Conservation (phyloP, 2,113 vertebrate genomes). For the Bombycilla garrulus region DNA sequence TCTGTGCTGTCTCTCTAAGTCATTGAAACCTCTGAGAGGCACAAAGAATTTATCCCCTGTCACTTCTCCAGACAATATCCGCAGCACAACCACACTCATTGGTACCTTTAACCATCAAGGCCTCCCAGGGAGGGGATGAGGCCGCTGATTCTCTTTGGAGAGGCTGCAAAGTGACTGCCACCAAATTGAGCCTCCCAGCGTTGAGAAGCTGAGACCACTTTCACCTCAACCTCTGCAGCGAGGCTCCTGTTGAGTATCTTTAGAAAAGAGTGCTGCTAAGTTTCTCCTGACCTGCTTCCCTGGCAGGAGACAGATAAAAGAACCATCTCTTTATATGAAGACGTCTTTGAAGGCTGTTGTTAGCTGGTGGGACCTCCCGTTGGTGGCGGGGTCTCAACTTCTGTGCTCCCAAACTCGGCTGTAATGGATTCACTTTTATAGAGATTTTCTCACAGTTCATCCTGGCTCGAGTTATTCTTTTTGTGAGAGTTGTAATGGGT, state of each 20-base stretch:
- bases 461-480: not conserved
- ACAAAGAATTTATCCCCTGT: not conserved
- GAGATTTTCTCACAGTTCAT: not conserved
- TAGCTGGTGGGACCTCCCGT: not conserved
- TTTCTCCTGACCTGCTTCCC: not conserved
- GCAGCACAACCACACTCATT: not conserved
- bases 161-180: not conserved
- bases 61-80: not conserved
- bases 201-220: not conserved
- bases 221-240: not conserved
- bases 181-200: not conserved
- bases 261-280: not conserved
- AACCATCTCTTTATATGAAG: not conserved
- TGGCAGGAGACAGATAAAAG: constrained; percentile 10
- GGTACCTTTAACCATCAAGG: not conserved
- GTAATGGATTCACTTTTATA: not conserved
- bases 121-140: not conserved
- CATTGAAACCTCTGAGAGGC: not conserved
- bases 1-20: not conserved
- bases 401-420: not conserved
- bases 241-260: not conserved
- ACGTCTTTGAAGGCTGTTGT: not conserved
- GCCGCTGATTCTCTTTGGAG: not conserved
- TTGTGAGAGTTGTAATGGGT: not conserved
- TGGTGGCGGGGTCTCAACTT: not conserved